phyloP scores from a whole-genome alignment of 1,140 invertebrate species.

The Anoplolepis gracilipes region DNA sequence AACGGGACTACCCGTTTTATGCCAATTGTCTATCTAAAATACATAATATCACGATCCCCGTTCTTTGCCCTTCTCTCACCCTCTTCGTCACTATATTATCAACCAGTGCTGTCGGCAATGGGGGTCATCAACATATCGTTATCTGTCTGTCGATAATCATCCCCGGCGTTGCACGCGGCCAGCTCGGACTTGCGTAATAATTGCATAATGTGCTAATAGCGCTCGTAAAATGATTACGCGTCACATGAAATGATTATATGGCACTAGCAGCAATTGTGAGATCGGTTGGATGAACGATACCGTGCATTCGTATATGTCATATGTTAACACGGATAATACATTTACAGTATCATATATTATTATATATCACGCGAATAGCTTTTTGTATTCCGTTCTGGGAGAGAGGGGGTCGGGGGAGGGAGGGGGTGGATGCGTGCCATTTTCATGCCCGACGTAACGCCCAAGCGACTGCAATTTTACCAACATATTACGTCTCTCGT shows the following conservation, averaged over 20 bases:
- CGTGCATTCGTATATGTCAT: background rate
- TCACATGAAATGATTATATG: constrained; percentile 58
- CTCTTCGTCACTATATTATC: constrained; percentile 42
- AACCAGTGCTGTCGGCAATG: constrained; percentile 23
- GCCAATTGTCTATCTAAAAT: constrained; percentile 54
- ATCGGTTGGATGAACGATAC: background rate
- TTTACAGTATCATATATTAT: background rate
- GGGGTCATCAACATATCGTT: constrained; percentile 55
- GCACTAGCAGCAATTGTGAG: constrained; percentile 33
- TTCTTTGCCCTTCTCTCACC: background rate
- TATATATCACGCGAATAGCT: too few species aligned
- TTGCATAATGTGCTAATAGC: constrained; percentile 62
- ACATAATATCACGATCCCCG: constrained; percentile 22
- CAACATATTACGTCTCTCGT: constrained; percentile 39
- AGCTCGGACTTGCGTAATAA: constrained; percentile 60
- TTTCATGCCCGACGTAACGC: background rate
- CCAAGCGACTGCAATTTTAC: constrained; percentile 41
- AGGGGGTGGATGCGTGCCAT: background rate
- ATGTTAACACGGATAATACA: constrained; percentile 24
- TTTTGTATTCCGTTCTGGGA: too few species aligned
- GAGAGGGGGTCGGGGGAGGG: background rate
- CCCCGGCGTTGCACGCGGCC: constrained; percentile 30
- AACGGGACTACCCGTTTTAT: constrained; percentile 30
- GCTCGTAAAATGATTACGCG: constrained; percentile 57
- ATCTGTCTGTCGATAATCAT: constrained; percentile 60